A percentile compares a stretch with the other conserved stretches of the same genome.
phyloP scores from a whole-genome alignment of 2,113 vertebrate species.

The Tautogolabrus adspersus region DNA sequence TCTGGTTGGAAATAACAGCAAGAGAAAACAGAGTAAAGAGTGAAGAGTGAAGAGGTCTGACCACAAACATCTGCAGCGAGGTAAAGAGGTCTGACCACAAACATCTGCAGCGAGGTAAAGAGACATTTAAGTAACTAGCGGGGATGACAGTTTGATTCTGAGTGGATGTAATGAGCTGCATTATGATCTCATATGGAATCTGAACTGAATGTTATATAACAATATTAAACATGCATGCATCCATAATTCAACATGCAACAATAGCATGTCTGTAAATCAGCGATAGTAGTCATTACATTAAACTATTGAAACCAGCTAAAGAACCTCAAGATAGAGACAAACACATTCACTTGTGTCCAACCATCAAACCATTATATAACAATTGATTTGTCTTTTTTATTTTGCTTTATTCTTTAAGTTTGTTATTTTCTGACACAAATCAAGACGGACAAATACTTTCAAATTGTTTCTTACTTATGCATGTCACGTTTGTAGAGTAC shows the following conservation, averaged over 20 bases:
- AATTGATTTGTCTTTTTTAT: too few species aligned
- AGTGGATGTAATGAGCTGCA: not conserved
- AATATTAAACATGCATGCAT: too few species aligned
- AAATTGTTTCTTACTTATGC: too few species aligned
- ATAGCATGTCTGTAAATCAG: not conserved
- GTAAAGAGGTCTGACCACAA: constrained; percentile 10
- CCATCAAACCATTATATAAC: too few species aligned
- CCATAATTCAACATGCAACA: not conserved
- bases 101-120: constrained; percentile 3
- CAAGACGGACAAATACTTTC: too few species aligned
- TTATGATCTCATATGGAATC: not conserved
- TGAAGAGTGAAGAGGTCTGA: constrained; percentile 3
- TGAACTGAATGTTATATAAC: not conserved
- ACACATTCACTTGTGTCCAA: too few species aligned
- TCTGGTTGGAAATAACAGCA: not conserved
- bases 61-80: constrained; percentile 21
- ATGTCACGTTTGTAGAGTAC: too few species aligned
- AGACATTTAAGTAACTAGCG: not conserved
- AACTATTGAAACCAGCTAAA: too few species aligned
- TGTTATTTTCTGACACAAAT: too few species aligned
- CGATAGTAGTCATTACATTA: too few species aligned
- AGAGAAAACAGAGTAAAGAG: not conserved
- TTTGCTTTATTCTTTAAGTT: too few species aligned
- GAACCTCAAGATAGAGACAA: too few species aligned
- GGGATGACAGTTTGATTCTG: not conserved